phyloP scores from a whole-genome alignment of 64 coral and sea anemone species.

The Montipora capricornis region DNA sequence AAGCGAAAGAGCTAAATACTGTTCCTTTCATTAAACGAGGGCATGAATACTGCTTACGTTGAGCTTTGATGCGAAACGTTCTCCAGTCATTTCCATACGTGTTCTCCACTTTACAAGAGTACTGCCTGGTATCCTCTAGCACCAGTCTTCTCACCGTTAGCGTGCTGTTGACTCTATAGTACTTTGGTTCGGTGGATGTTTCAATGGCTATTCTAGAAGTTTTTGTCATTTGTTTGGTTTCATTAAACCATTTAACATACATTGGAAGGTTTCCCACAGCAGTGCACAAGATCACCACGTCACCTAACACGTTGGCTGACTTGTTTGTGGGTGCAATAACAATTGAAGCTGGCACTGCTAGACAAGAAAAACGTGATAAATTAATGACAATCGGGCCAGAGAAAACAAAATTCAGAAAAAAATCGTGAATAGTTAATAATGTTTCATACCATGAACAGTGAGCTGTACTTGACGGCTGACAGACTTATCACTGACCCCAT shows the following conservation, averaged over 20 bases:
- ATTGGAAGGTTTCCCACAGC: conserved; percentile 81
- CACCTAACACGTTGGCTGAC: conserved; percentile 35
- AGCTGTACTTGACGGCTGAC: conserved; percentile 61
- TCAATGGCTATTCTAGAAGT: conserved; percentile 37
- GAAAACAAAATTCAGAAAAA: no score
- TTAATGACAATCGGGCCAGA: not conserved
- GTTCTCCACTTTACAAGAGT: conserved; percentile 81
- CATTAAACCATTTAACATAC: conserved; percentile 77
- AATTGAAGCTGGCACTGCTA: conserved; percentile 92
- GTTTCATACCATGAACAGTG: conserved; percentile 84
- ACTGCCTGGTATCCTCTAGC: conserved; percentile 75
- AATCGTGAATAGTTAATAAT: no score
- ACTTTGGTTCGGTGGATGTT: not conserved
- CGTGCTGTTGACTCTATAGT: conserved; percentile 72
- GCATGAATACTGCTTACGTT: conserved; percentile 65
- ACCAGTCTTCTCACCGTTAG: conserved; percentile 55
- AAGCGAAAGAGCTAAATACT: not conserved
- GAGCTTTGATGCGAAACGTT: conserved; percentile 72
- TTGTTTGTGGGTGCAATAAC: conserved; percentile 65
- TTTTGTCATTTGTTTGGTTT: conserved; percentile 22
- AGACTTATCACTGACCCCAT: conserved; percentile 48
- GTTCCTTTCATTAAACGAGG: not conserved
- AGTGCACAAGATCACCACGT: conserved; percentile 64
- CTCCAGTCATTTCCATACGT: conserved; percentile 63
- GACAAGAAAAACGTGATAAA: conserved; percentile 64